Evolutionary conservation across 2,888 invertebrate species (phyloP).

Genomic region (Epistrophe eligans): DNA sequence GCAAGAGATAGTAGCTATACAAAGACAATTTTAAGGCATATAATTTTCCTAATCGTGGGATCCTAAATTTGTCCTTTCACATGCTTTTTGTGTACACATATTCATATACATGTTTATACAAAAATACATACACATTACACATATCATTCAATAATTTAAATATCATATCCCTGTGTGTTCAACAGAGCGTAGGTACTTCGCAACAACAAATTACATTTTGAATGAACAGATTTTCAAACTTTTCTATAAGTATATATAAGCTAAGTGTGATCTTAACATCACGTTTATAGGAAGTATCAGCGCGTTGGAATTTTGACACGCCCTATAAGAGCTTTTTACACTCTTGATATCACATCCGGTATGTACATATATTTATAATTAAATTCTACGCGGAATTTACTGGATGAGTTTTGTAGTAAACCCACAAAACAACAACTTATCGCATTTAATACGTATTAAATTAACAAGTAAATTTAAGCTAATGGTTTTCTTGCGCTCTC

Average conservation of each 20-base stretch:
- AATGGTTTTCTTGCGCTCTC: neutral
- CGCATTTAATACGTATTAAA: neutral
- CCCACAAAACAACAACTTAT: neutral
- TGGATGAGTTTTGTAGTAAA: neutral
- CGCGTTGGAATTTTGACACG: neutral
- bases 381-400: constrained; percentile 36
- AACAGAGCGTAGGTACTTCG: neutral
- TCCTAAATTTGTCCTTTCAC: constrained; percentile 15
- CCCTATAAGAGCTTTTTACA: neutral
- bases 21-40: constrained; percentile 21
- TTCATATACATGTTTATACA: neutral
- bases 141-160: constrained; percentile 23
- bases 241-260: neutral
- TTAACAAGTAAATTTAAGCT: neutral
- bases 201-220: neutral
- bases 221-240: constrained; percentile 24
- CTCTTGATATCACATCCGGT: constrained; percentile 1
- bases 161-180: constrained; percentile 7
- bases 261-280: constrained; percentile 24
- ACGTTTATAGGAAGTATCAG: neutral
- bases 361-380: constrained; percentile 20
- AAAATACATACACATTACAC: neutral
- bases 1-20: neutral
- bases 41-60: constrained; percentile 25
- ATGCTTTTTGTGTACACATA: neutral